Percentiles rank a stretch among this genome's conserved stretches.
Conservation (phyloP, 2,888 invertebrate genomes). For the Augiades crinisus region DNA sequence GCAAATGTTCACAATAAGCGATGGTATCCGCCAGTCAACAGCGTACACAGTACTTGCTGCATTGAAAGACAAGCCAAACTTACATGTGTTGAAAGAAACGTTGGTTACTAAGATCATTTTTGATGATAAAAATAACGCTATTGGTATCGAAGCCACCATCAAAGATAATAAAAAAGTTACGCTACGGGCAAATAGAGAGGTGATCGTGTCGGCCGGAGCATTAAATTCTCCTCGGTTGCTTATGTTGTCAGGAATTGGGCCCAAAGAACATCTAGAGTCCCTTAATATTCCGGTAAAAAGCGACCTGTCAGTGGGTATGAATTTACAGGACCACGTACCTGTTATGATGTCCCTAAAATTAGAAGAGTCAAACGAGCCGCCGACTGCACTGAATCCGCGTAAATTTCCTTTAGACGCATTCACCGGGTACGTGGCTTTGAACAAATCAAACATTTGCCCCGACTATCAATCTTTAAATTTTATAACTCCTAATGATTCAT, state of each 20-base stretch:
- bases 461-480: constrained; percentile 40
- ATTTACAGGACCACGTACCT: constrained; percentile 42
- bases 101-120: constrained; percentile 43
- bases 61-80: constrained; percentile 37
- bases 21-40: constrained; percentile 43
- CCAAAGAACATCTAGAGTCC: constrained; percentile 39
- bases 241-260: constrained; percentile 52
- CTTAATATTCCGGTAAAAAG: constrained; percentile 39
- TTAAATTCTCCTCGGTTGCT: constrained; percentile 47
- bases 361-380: constrained; percentile 18
- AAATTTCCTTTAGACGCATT: constrained; percentile 35
- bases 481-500: constrained; percentile 32
- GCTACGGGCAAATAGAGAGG: constrained; percentile 41
- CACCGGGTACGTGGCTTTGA: constrained; percentile 34
- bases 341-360: constrained; percentile 29
- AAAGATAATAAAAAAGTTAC: constrained; percentile 32
- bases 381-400: constrained; percentile 24
- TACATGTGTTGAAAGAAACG: constrained; percentile 43
- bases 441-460: constrained; percentile 34
- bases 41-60: constrained; percentile 40
- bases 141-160: constrained; percentile 38
- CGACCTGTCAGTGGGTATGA: constrained; percentile 48
- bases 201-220: constrained; percentile 48
- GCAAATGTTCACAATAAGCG: constrained; percentile 39
- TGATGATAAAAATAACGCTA: constrained; percentile 42